Conservation (phyloP, 2,797 vertebrate genomes). For the Sebastiscus albofasciatus region DNA sequence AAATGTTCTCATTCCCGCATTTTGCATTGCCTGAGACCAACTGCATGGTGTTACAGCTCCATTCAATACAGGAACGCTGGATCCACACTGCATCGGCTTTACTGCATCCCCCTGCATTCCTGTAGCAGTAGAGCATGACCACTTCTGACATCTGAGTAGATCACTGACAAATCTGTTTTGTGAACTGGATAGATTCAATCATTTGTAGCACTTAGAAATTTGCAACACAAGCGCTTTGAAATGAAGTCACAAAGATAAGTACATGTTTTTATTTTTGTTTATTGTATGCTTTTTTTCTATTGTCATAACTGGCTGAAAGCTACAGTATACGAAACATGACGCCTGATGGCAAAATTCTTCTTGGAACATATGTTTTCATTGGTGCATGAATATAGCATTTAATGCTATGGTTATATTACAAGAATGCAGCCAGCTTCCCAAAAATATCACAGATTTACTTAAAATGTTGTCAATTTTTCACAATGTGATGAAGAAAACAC, state of each 20-base stretch:
- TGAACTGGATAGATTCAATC: neutral
- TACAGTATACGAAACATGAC: neutral
- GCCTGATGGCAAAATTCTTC: neutral
- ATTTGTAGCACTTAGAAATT: conserved; percentile 14
- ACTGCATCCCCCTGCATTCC: neutral
- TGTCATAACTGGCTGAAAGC: conserved; percentile 13
- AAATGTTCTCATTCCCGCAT: conserved; percentile 9
- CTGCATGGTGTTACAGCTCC: conserved; percentile 21
- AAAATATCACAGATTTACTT: neutral
- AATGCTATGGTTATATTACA: neutral
- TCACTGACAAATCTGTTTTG: conserved; percentile 5
- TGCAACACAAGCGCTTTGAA: conserved; percentile 27
- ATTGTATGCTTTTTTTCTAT: neutral
- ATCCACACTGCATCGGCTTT: neutral
- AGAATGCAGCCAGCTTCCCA: neutral
- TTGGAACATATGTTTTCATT: neutral
- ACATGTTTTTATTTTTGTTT: neutral
- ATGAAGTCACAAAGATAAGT: neutral
- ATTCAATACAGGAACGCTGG: neutral
- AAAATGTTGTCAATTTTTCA: too few relatives aligned
- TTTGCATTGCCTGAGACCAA: neutral
- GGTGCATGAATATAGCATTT: neutral
- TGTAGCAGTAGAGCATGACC: neutral
- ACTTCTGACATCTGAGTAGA: conserved; percentile 23
- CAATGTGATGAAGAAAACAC: neutral